Conservation (phyloP, 2,113 vertebrate species). For the Cricetomys ansorgei region DNA sequence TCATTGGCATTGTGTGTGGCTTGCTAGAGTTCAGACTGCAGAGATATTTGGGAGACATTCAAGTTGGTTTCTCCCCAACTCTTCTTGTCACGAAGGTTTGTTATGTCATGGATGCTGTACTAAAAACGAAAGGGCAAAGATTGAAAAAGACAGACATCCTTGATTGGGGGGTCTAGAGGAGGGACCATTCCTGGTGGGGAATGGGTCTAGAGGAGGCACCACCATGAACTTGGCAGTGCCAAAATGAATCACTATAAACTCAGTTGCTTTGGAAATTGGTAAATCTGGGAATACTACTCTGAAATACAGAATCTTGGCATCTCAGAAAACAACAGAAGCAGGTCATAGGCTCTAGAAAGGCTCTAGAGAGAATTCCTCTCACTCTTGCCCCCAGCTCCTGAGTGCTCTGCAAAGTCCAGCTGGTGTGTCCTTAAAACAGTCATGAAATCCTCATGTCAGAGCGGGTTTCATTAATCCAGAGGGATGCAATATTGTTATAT, state of each 20-base stretch:
- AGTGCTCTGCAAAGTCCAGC: background rate
- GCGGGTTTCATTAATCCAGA: background rate
- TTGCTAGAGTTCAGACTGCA: background rate
- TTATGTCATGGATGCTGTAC: background rate
- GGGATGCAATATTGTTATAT: background rate
- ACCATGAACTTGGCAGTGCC: accelerated
- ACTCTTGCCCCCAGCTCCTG: background rate
- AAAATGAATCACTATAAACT: background rate
- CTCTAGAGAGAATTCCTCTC: background rate
- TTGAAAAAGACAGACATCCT: background rate
- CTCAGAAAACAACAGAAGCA: background rate
- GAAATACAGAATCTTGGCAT: background rate
- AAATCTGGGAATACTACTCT: background rate
- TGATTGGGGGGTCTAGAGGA: background rate
- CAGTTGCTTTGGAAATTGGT: background rate
- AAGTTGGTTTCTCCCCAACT: background rate
- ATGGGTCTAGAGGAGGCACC: background rate
- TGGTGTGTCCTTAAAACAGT: background rate
- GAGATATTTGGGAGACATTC: background rate
- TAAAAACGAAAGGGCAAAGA: background rate
- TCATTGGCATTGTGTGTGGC: background rate
- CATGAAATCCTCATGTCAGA: background rate
- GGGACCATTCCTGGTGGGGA: background rate
- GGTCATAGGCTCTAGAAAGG: background rate
- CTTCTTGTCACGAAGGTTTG: background rate